A percentile compares a stretch with the other conserved stretches of the same genome.
Conservation (phyloP, 2,797 vertebrate species). For the Remorina albescens region DNA sequence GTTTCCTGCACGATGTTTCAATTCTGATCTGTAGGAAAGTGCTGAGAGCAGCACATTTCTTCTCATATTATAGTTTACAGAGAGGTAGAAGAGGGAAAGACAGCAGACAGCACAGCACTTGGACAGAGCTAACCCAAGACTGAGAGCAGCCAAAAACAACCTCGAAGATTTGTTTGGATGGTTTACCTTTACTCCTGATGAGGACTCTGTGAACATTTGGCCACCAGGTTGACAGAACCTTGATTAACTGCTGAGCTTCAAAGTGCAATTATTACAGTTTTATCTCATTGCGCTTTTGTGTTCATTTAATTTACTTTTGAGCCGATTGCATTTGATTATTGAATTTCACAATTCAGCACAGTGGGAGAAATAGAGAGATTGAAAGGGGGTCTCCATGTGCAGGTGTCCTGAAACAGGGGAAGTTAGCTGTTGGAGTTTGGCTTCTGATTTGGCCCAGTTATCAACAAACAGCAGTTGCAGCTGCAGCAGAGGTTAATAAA, state of each 20-base stretch:
- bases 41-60: conserved; percentile 54
- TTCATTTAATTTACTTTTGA: conserved; percentile 6
- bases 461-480: conserved; percentile 4
- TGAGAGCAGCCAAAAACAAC: conserved; percentile 52
- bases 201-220: conserved; percentile 1
- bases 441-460: not conserved
- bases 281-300: not conserved
- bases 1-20: conserved; percentile 19
- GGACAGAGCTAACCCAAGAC: conserved; percentile 26
- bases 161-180: conserved; percentile 38
- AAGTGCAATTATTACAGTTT: not conserved
- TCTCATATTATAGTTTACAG: conserved; percentile 19
- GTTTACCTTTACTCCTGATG: conserved; percentile 1
- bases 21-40: conserved; percentile 17
- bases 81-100: conserved; percentile 23
- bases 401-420: not conserved
- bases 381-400: not conserved
- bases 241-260: not conserved
- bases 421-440: not conserved
- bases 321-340: conserved; percentile 1
- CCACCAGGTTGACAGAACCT: not conserved
- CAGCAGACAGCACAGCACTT: conserved; percentile 21
- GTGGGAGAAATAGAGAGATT: not conserved
- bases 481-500: not conserved
- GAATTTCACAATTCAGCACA: not conserved